Evolutionary conservation across 2,888 invertebrate genomes (phyloP), one percentile per base, ranked within the genome.

Genomic region (Lasioglossum malachurum): DNA sequence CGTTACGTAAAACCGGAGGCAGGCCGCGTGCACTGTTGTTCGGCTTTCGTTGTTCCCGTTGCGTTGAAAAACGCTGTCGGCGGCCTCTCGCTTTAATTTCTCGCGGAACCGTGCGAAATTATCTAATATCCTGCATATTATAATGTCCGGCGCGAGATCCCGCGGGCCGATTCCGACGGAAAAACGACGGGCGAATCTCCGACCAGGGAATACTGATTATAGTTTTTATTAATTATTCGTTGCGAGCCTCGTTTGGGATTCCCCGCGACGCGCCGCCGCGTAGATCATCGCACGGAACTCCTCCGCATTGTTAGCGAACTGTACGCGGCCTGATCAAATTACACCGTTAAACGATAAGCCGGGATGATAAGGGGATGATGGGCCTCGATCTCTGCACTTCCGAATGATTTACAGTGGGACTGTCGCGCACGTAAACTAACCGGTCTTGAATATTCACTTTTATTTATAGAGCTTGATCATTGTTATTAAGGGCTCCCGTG

Each of bases 91-190:
- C 67, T 53, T 49, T 49, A 86, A 74, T 80, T 80, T 86, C 86
- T 86, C 86, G 86, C 86, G 86, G 86, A 86, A 86, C 44, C 72
- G 69, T 27, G 77, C 69, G 57, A 78, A 87, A 86, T 87, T 82
- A 86, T 82, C 81, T 77, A 86, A 87, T 87, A 80, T 87, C 86
- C 86, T 77, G 86, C 77, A 69, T 80, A 53, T 71, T 27, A 73
- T 69, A 72, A 84, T 31, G 75, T 75, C 74, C 75, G 64, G 78
- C 78, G 84, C 78, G 84, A 84, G 85, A 79, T 86, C 74, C 76
- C 14, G 67, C 2, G 27, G 83, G 23, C 67, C 73, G 83, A 84
- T 84, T 57, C 8, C 27, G 23, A 8, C n/a, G 35, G 75, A 75
- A 77, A 83, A 27, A 53, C 53, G 53, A 49, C 46, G 44, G 31